Evolutionary conservation across 2,888 invertebrate species (phyloP).

Genomic region (Caenorhabditis afra): DNA sequence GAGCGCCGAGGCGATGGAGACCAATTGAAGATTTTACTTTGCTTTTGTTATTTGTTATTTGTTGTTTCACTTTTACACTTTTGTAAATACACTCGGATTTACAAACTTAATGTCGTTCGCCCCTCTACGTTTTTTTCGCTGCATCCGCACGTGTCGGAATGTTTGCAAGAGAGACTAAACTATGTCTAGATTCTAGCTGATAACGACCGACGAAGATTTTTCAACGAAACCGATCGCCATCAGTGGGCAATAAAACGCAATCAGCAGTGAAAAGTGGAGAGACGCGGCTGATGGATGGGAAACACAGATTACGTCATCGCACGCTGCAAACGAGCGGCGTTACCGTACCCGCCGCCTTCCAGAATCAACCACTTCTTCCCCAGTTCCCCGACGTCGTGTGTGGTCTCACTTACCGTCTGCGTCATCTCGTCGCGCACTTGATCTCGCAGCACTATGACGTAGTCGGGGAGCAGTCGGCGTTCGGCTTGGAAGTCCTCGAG

Average conservation of each 20-base stretch:
- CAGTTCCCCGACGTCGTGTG: neutral
- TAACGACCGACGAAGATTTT: neutral
- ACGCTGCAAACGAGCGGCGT: neutral
- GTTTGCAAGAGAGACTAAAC: neutral
- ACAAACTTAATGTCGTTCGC: neutral
- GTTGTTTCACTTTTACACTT: constrained; percentile 27
- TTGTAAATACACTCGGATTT: constrained; percentile 52
- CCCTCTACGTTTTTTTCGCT: neutral
- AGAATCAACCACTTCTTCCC: too few species aligned
- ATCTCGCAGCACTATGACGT: constrained; percentile 41
- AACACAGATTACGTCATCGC: constrained; percentile 7
- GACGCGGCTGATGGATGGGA: neutral
- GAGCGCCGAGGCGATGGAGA: constrained; percentile 59
- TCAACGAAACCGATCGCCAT: constrained; percentile 3
- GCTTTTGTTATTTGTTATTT: constrained; percentile 47
- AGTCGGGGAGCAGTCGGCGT: constrained; percentile 35
- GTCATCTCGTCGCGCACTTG: constrained; percentile 39
- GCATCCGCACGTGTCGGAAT: neutral
- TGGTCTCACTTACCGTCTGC: constrained; percentile 10
- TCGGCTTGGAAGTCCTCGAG: constrained; percentile 35
- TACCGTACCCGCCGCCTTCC: neutral
- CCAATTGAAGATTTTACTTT: constrained; percentile 47
- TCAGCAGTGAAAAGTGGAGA: neutral
- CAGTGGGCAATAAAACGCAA: neutral
- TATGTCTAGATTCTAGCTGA: neutral